Evolutionary conservation across 92 coral and sea anemone genomes (phyloP).

Genomic region (Parazoanthus atlanticus): DNA sequence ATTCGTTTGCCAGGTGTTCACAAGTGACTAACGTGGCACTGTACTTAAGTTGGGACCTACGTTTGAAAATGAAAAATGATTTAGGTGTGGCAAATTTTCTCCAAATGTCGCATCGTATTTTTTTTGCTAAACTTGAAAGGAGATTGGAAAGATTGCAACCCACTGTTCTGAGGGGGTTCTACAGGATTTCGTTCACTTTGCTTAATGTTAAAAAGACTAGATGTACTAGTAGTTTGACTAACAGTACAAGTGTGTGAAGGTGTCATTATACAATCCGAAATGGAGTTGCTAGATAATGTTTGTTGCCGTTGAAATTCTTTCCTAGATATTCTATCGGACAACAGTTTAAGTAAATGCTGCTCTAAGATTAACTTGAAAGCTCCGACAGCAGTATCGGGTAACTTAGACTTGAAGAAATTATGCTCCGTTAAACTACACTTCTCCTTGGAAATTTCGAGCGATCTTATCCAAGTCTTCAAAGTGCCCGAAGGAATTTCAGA

Average conservation of each 20-base stretch:
- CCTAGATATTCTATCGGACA: background rate
- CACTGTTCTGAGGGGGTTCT: background rate
- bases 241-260: background rate
- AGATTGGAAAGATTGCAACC: background rate
- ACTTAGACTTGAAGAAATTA: conserved; percentile 18
- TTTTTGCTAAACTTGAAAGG: background rate
- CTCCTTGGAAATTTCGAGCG: conserved; percentile 12
- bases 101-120: background rate
- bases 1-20: background rate
- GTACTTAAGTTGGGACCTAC: background rate
- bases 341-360: conserved; percentile 3
- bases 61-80: background rate
- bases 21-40: background rate
- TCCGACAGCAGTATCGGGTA: conserved; percentile 30
- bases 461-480: conserved; percentile 28
- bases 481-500: conserved; percentile 33
- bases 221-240: background rate
- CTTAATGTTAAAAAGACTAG: background rate
- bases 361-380: conserved; percentile 31
- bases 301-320: background rate
- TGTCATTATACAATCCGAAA: background rate
- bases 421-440: conserved; percentile 15
- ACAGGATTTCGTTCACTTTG: background rate
- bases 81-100: background rate
- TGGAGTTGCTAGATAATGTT: background rate